phyloP scores from a whole-genome alignment of 2,113 vertebrate species.

The Orycteropus afer region DNA sequence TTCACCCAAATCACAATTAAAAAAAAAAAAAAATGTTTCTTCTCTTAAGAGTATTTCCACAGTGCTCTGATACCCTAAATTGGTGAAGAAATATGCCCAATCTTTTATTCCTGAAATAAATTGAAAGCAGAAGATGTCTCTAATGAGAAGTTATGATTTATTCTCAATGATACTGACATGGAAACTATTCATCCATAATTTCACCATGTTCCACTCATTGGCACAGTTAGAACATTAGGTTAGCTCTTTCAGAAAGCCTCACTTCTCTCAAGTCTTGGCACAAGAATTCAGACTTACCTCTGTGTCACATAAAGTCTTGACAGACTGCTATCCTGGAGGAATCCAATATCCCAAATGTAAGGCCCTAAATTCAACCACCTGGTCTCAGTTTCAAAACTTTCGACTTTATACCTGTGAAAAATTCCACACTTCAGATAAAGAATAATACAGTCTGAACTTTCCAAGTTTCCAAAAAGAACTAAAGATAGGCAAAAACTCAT shows the following conservation, averaged over 20 bases:
- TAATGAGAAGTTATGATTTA: not conserved
- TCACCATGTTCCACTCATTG: not conserved
- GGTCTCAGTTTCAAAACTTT: constrained; percentile 50
- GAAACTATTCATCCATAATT: not conserved
- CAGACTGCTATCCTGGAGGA: not conserved
- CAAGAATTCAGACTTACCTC: not conserved
- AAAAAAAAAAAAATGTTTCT: no score
- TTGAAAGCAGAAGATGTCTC: not conserved
- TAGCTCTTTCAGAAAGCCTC: not conserved
- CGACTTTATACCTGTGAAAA: not conserved
- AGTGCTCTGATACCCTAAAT: not conserved
- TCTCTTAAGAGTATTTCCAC: not conserved
- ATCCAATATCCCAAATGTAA: not conserved
- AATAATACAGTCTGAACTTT: not conserved
- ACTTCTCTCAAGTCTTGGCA: not conserved
- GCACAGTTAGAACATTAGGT: not conserved
- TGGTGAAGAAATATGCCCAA: not conserved
- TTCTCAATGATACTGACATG: not conserved
- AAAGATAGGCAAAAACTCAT: not conserved
- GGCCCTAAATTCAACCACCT: not conserved
- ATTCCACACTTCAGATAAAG: not conserved
- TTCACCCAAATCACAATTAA: no score
- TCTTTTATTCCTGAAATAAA: not conserved
- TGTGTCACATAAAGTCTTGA: not conserved
- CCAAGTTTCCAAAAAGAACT: not conserved